Base-by-base conservation (phyloP, 1,140 invertebrate genomes). In the Leguminivora glycinivorella region DNA sequence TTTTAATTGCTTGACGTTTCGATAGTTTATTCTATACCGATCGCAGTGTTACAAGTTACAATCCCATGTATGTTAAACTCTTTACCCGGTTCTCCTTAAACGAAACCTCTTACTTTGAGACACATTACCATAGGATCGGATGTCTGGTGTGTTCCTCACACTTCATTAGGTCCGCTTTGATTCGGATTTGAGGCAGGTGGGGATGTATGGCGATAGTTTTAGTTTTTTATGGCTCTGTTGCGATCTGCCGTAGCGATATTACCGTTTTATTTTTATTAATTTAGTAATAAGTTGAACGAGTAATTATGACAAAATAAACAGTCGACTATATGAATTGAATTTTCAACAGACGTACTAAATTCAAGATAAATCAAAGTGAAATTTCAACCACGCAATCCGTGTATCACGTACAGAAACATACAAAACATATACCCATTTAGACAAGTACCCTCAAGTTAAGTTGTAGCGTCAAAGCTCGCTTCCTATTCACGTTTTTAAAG, bases 401-500 rank as follows among this genome's bases (percentile, higher is more conserved):
- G 19, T 52, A 0, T 17, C 10, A 3, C n/a, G n/a, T 17, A 52
- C 43, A 52, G 4, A 14, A 29, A 63, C 58, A 63, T 29, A 63
- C 80, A 84, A 85, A 85, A 84, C 79, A 79, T 82, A 75, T 74
- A 79, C 74, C 72, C 72, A 75, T 77, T 73, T 69, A 68, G 67
- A 43, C 6, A 72, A 85, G 84, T 68, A 77, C 83, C 47, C 84
- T 87, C 76, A 67, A 66, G 40, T 67, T 86, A 86, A 84, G 80
- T 88, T 81, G 77, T 77, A 80, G 82, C 80, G 80, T 87, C 84
- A 88, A 88, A 89, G 87, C 75, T 85, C 85, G 58, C 58, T 85
- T 89, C 85, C 87, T 86, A 84, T 89, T 88, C 80, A 88, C 77
- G 76, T 82, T 82, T 84, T 80, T 78, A 82, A 87, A 85, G 73